Percentiles rank a stretch among this genome's conserved stretches.
Evolutionary conservation across 2,797 vertebrate species (phyloP).

Genomic region (Acipenser oxyrinchus): DNA sequence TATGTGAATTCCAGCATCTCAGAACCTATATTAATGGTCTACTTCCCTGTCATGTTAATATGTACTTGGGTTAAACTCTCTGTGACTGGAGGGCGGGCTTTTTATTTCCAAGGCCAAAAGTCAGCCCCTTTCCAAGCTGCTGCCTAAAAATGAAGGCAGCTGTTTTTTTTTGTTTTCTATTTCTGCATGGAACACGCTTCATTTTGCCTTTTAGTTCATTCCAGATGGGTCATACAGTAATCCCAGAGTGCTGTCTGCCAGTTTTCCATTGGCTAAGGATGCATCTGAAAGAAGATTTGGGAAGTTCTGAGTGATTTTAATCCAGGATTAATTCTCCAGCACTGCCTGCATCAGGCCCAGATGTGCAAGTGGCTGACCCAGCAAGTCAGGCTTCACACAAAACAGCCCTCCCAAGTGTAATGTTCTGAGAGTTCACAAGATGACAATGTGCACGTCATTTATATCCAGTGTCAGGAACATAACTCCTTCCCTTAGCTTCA

Average conservation of each 20-base stretch:
- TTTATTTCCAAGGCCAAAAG: too few species aligned
- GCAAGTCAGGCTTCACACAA: neutral
- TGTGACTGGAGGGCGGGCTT: neutral
- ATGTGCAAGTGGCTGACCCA: neutral
- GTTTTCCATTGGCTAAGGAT: slow-evolving; percentile 2
- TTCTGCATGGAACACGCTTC: slow-evolving; percentile 17
- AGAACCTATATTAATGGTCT: too few species aligned
- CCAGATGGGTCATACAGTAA: slow-evolving; percentile 10
- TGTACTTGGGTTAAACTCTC: too few species aligned
- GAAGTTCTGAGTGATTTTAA: slow-evolving; percentile 10
- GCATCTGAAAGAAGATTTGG: slow-evolving; percentile 3
- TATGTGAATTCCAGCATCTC: too few species aligned
- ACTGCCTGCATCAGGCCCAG: neutral
- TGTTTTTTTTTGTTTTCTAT: neutral
- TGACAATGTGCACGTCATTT: neutral
- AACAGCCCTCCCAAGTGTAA: neutral
- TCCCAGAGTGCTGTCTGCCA: slow-evolving; percentile 4
- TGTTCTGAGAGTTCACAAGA: neutral
- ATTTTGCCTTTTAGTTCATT: slow-evolving; percentile 21
- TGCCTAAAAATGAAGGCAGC: slow-evolving; percentile 15
- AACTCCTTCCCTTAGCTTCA: too few species aligned
- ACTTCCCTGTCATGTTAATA: too few species aligned
- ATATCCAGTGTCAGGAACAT: too few species aligned
- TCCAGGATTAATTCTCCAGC: slow-evolving; percentile 10
- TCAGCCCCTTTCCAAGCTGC: slow-evolving; percentile 8